Percentiles rank a stretch among this genome's conserved stretches.
Evolutionary conservation across 2,888 invertebrate species (phyloP).

Genomic region (Cephus pulcher): DNA sequence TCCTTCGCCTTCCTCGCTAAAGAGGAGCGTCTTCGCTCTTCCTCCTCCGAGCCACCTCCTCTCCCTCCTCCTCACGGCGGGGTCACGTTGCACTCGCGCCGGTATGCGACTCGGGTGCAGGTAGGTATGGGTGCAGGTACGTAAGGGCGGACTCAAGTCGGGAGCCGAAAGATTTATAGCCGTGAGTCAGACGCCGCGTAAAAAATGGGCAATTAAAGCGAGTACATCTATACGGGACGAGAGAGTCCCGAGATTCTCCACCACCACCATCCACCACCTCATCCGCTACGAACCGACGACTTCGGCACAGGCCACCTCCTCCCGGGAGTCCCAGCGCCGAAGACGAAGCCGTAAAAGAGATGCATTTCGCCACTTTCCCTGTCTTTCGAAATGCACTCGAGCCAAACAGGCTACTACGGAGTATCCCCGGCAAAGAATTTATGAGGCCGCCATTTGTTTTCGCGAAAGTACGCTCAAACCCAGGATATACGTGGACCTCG

Average conservation of each 20-base stretch:
- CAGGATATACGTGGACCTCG: no score
- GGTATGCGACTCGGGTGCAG: not conserved
- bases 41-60: no score
- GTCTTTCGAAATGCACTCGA: not conserved
- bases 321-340: not conserved
- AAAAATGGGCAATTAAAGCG: conserved; percentile 47
- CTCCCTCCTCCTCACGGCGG: conserved; percentile 12
- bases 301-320: not conserved
- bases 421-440: not conserved
- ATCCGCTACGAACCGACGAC: not conserved
- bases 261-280: not conserved
- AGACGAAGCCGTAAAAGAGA: not conserved
- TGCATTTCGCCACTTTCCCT: not conserved
- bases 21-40: conserved; percentile 34
- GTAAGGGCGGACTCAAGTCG: conserved; percentile 4
- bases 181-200: conserved; percentile 27
- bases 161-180: conserved; percentile 43
- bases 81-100: not conserved
- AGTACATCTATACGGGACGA: not conserved
- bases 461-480: not conserved
- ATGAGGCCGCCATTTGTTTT: not conserved
- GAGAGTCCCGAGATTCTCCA: not conserved
- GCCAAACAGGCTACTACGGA: not conserved
- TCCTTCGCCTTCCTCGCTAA: not conserved
- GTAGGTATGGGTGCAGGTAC: not conserved